Evolutionary conservation across 2,888 invertebrate species (phyloP).

Genomic region (Lithosia quadra): DNA sequence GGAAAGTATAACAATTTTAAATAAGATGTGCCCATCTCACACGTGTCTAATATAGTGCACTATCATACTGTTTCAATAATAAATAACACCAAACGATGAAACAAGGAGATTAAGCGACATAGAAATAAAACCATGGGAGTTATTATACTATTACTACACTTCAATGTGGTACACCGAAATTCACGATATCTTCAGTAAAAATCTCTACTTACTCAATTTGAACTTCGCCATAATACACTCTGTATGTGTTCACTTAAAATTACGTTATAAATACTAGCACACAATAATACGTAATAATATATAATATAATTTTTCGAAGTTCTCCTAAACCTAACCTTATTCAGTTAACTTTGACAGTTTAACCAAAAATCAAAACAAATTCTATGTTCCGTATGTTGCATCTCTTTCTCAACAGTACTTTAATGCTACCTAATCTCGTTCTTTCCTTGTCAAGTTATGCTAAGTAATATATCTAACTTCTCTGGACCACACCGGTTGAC

Average conservation of each 20-base stretch:
- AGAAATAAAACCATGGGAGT: not conserved
- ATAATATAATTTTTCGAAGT: not conserved
- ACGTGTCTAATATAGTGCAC: too few relatives aligned
- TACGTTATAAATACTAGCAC: conserved; percentile 2
- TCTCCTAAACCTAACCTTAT: conserved; percentile 1
- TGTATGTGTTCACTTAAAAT: conserved; percentile 16
- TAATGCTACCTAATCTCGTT: not conserved
- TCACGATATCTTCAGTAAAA: not conserved
- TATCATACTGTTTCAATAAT: not conserved
- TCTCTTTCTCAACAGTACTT: not conserved
- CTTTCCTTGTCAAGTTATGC: not conserved
- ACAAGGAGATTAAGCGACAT: not conserved
- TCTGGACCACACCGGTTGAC: not conserved
- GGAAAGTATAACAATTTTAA: too few relatives aligned
- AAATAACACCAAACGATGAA: not conserved
- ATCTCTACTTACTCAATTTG: conserved; percentile 77
- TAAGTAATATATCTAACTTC: not conserved
- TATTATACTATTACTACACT: not conserved
- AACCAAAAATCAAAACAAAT: not conserved
- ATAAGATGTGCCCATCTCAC: not conserved
- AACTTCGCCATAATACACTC: conserved; percentile 72
- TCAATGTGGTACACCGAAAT: not conserved
- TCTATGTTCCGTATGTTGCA: not conserved
- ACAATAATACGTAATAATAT: not conserved
- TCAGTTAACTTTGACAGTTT: not conserved